Evolutionary conservation across 2,113 vertebrate genomes (phyloP).

Genomic region (Entelurus aequoreus): DNA sequence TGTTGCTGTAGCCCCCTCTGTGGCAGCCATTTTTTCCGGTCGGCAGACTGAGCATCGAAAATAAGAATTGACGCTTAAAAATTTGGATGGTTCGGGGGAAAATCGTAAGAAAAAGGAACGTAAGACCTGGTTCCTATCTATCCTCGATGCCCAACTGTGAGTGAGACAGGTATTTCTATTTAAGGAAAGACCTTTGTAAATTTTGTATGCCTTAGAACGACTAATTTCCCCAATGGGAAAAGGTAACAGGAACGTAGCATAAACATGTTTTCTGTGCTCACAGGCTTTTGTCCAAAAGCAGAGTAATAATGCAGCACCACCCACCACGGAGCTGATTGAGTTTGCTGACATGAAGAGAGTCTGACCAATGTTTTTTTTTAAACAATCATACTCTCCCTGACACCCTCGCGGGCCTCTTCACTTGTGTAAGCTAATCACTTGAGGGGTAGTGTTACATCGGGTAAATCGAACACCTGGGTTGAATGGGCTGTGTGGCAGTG

Average conservation of each 20-base stretch:
- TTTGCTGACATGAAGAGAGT: conserved; percentile 49
- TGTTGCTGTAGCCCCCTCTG: too few species aligned
- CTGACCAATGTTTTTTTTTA: conserved; percentile 35
- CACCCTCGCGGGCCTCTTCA: conserved; percentile 56
- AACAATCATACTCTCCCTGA: conserved; percentile 42
- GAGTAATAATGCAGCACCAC: conserved; percentile 53
- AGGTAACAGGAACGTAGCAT: conserved; percentile 28
- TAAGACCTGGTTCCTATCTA: too few species aligned
- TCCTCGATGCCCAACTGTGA: too few species aligned
- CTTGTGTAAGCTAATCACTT: conserved; percentile 73
- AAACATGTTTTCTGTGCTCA: conserved; percentile 36
- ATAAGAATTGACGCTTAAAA: too few species aligned
- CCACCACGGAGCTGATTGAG: conserved; percentile 56
- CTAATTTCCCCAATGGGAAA: conserved; percentile 23
- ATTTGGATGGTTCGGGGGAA: too few species aligned
- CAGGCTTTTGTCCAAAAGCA: conserved; percentile 22
- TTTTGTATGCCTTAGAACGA: conserved; percentile 30
- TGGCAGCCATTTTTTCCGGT: too few species aligned
- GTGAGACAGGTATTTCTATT: not conserved
- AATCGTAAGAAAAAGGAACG: too few species aligned
- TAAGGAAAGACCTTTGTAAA: conserved; percentile 46
- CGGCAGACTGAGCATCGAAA: too few species aligned
- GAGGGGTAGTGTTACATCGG: conserved; percentile 71
- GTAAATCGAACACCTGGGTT: conserved; percentile 74
- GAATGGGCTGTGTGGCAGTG: conserved; percentile 35